Evolutionary conservation across 2,797 vertebrate species (phyloP).

Genomic region (Diplodus sargus): DNA sequence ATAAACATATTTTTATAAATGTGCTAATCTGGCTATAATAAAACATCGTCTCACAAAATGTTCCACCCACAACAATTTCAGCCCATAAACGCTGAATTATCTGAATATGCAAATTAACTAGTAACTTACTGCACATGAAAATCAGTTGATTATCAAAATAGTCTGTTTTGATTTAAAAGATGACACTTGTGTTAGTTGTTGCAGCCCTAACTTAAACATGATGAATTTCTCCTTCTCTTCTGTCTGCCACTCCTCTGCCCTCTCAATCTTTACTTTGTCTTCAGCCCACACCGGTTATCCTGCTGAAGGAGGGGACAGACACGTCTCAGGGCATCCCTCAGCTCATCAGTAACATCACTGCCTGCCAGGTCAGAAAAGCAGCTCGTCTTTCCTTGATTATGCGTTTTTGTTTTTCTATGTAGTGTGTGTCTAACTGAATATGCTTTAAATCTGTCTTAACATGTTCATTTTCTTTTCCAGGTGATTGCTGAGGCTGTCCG

Average conservation of each 20-base stretch:
- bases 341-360: constrained; percentile 98
- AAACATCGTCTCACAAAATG: no score
- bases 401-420: not conserved
- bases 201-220: no score
- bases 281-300: constrained; percentile 86
- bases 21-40: no score
- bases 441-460: not conserved
- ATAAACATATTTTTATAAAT: no score
- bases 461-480: constrained; percentile 40
- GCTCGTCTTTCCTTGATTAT: not conserved
- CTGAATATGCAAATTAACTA: no score
- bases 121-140: no score
- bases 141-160: no score
- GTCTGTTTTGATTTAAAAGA: no score
- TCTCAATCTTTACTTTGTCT: not conserved
- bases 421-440: not conserved
- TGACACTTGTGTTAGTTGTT: no score
- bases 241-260: not conserved
- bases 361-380: constrained; percentile 87
- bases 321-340: constrained; percentile 96
- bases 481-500: constrained; percentile 96
- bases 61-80: no score
- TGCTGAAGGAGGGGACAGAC: constrained; percentile 97
- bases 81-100: no score
- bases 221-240: not conserved